Evolutionary conservation across 2,797 vertebrate species (phyloP), one percentile per base, ranked within the genome.

Genomic region (Tadarida brasiliensis): DNA sequence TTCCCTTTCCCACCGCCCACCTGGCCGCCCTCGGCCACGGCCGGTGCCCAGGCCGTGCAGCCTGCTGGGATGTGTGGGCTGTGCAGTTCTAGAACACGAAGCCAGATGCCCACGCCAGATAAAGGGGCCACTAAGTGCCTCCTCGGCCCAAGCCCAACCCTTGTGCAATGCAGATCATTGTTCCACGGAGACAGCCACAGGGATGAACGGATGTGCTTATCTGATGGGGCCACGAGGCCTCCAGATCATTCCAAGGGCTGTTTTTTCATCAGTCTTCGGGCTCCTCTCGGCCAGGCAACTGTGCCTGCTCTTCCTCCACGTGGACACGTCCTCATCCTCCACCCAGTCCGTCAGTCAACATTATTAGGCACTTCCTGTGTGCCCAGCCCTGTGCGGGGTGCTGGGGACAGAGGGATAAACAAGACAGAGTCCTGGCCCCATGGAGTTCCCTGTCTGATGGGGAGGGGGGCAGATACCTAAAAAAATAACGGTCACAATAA

Each of bases 1-100:
- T 35, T 86, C 95, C 94, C 92, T 87, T 91, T 82, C 89, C 86
- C 19, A 22, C 84, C 68, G 1, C 94, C 87, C 76, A 87, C 96
- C 89, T 74, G 82, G 76, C 59, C 26, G 2, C 82, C 73, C 24
- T 8, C 61, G 0, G 83, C 94, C 5, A 9, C 3, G 10, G 80
- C 81, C 1, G 0, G 54, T 49, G 86, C 49, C 78, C 78, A 30
- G 15, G 63, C 81, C 3, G 0, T 2, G 56, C 19, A 11, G 80
- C 65, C 65, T 85, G 84, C 84, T 2, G 2, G 83, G 90, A 80
- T 54, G 10, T 22, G 97, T 68, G 81, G 70, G 80, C 54, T 9
- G 68, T 8, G 26, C 11, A 0, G 78, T n/a, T 86, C 87, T 30
- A 67, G 73, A 59, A 80, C n/a, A 33, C 0, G 0, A 14, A 84